Evolutionary conservation across 2,888 invertebrate species (phyloP), one percentile per base, ranked within the genome.

Genomic region (Aleiodes alternator): DNA sequence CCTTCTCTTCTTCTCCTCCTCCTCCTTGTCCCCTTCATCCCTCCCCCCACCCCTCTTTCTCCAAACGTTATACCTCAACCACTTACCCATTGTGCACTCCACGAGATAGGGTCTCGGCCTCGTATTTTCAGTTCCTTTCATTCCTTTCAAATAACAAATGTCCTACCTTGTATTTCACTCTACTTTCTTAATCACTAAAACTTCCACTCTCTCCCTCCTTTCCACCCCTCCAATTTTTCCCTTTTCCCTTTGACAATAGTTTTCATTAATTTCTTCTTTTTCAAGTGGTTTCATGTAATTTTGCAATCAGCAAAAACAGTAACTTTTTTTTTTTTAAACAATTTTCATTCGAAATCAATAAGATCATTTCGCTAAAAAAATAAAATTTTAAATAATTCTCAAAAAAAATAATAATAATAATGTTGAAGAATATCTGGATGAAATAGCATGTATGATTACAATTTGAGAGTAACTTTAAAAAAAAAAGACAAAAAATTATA

Each of bases 51-150:
- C 23, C 4, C 4, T 50, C 14, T 38, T 55, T 31, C 71, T 71
- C 55, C 5, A 14, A 12, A 55, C 3, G 4, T 0, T n/a, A 71
- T 56, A n/a, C 38, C 48, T 34, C 51, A 61, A 56, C 43, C 50
- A 57, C 43, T 64, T 55, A 31, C 53, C 56, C 64, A 64, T 64
- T 64, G 64, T 64, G 48, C 64, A 64, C 64, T 48, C 43, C 64
- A 38, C 64, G 43, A 43, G 64, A 64, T 64, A 64, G 64, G 43
- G 16, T 64, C 64, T 64, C 64, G 14, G 48, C 48, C 64, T 12
- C 64, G 48, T 64, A 64, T 64, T 64, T 64, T 64, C 64, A 43
- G 34, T 43, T 64, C 64, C 48, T 64, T 64, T 64, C 64, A 64
- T 64, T 64, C 48, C 64, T 48, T 48, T 43, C 43, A 64, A 64